Conservation (phyloP, 2,888 invertebrate genomes). For the Tetropium fuscum region DNA sequence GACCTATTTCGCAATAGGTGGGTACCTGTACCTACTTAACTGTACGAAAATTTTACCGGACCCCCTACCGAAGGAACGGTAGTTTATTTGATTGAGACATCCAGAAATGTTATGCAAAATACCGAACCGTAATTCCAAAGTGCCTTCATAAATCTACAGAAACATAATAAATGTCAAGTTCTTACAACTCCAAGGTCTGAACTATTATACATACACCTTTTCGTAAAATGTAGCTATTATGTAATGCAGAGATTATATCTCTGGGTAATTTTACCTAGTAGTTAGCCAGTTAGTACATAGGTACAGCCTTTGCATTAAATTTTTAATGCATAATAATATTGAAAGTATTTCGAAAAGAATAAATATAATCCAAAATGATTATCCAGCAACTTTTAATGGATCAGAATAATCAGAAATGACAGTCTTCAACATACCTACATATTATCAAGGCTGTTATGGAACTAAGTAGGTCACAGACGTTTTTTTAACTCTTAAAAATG, state of each 20-base stretch:
- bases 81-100: constrained; percentile 54
- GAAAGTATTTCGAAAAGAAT: background rate
- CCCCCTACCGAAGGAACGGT: constrained; percentile 42
- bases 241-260: too few species aligned
- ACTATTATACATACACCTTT: constrained; percentile 42
- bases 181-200: constrained; percentile 37
- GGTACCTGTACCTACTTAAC: too few species aligned
- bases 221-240: constrained; percentile 35
- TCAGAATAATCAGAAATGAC: too few species aligned
- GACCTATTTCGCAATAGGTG: too few species aligned
- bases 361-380: background rate
- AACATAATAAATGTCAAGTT: constrained; percentile 45
- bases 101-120: constrained; percentile 55
- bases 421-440: too few species aligned
- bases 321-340: too few species aligned
- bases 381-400: background rate
- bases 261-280: constrained; percentile 30
- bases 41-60: constrained; percentile 43
- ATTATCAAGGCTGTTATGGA: too few species aligned
- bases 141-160: constrained; percentile 47
- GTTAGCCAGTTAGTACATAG: too few species aligned
- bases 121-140: constrained; percentile 46
- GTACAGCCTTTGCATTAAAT: too few species aligned
- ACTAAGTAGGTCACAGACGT: too few species aligned
- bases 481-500: too few species aligned